phyloP scores from a whole-genome alignment of 2,888 invertebrate species.

The Mystacides longicornis region DNA sequence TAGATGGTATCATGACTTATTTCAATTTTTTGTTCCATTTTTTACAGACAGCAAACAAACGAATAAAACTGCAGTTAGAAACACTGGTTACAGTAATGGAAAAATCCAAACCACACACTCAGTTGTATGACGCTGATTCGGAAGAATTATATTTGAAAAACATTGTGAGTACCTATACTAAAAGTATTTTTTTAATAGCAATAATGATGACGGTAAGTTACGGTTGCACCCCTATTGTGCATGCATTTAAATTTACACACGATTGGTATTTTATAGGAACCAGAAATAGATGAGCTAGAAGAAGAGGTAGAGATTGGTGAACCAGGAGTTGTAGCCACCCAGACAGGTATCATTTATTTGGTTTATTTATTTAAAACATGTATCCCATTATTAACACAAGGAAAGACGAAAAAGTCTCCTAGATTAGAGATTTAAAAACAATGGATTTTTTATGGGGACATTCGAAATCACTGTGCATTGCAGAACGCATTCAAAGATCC shows the following conservation, averaged over 20 bases:
- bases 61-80: conserved; percentile 22
- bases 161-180: conserved; percentile 18
- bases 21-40: neutral
- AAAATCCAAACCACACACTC: conserved; percentile 16
- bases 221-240: too few species aligned
- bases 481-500: too few species aligned
- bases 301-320: conserved; percentile 25
- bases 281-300: conserved; percentile 24
- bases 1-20: neutral
- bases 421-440: too few species aligned
- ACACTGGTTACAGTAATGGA: conserved; percentile 20
- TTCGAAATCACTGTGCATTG: too few species aligned
- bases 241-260: too few species aligned
- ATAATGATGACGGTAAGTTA: neutral
- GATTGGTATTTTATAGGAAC: conserved; percentile 17
- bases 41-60: conserved; percentile 20
- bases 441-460: too few species aligned
- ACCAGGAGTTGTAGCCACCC: conserved; percentile 11
- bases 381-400: too few species aligned
- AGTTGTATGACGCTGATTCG: conserved; percentile 17
- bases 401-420: too few species aligned
- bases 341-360: too few species aligned
- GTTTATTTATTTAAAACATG: too few species aligned
- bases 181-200: neutral
- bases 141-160: conserved; percentile 15